These are phyloP conservation scores for Drosophila dives DNA, from an alignment of 2,888 invertebrate species.

Conservation along the genomic window DNA sequence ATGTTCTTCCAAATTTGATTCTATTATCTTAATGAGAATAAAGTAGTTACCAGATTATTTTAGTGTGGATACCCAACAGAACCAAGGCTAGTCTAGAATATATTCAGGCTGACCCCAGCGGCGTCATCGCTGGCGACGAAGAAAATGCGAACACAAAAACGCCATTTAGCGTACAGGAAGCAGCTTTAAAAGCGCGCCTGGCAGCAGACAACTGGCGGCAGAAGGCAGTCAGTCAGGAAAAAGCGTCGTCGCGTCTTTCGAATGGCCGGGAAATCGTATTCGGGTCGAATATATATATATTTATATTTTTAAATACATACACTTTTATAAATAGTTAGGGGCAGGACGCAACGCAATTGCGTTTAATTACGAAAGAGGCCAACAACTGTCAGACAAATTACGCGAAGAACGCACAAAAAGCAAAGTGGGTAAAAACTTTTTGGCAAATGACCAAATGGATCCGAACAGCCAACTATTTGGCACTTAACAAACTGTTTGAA, in stretches of 20 bases:
- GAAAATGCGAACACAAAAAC: slow-evolving; percentile 76
- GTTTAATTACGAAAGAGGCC: slow-evolving; percentile 80
- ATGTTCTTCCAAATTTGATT: background rate
- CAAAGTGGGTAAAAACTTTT: slow-evolving; percentile 56
- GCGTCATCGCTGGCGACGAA: slow-evolving; percentile 43
- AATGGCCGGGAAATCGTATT: slow-evolving; percentile 7
- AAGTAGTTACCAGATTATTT: background rate
- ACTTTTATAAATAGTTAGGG: background rate
- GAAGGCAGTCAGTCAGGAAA: slow-evolving; percentile 22
- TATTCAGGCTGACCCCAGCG: slow-evolving; percentile 41
- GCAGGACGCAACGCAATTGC: slow-evolving; percentile 74
- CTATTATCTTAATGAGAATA: background rate
- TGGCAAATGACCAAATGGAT: slow-evolving; percentile 66
- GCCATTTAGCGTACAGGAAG: slow-evolving; percentile 82
- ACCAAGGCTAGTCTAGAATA: slow-evolving; percentile 13
- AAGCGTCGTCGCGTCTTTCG: slow-evolving; percentile 56
- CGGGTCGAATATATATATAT: slow-evolving; percentile 2
- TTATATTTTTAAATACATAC: background rate
- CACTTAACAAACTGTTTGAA: slow-evolving; percentile 57
- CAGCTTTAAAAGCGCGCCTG: slow-evolving; percentile 74
- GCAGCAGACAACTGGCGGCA: slow-evolving; percentile 27
- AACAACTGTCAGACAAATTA: slow-evolving; percentile 68
- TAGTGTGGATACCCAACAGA: background rate
- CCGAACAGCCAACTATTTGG: slow-evolving; percentile 23
- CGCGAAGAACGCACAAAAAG: slow-evolving; percentile 41